These are phyloP conservation scores for Pyrrhosoma nymphula DNA, from an alignment of 2,888 invertebrate species.

Conservation along the genomic window DNA sequence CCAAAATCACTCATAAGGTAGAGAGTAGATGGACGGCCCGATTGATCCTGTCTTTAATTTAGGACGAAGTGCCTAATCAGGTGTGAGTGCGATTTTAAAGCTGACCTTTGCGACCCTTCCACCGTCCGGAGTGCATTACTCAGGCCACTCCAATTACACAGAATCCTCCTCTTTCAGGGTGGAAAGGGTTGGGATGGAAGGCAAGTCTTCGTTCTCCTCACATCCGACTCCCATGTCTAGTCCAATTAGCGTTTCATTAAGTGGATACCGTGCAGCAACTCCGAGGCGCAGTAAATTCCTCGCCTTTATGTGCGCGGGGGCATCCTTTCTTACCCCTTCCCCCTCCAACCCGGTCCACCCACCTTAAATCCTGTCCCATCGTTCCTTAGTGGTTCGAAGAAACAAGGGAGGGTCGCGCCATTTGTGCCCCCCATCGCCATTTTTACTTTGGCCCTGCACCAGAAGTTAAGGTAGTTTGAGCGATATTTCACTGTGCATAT, in stretches of 20 bases:
- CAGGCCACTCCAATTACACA: background rate
- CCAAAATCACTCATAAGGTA: too few species aligned
- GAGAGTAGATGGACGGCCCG: too few species aligned
- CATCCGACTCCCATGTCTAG: background rate
- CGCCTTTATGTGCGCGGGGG: background rate
- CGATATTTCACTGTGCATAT: too few species aligned
- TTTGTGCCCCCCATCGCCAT: too few species aligned
- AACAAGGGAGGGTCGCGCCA: too few species aligned
- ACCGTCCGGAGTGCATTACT: background rate
- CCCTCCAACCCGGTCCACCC: background rate
- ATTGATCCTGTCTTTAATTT: too few species aligned
- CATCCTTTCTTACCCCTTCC: background rate
- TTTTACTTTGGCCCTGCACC: too few species aligned
- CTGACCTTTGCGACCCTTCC: background rate
- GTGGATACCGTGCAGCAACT: background rate
- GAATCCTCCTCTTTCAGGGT: background rate
- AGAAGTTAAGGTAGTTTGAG: too few species aligned
- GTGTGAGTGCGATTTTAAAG: background rate
- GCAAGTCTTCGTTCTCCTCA: background rate
- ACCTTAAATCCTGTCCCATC: background rate
- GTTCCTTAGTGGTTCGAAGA: too few species aligned
- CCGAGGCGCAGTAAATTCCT: background rate
- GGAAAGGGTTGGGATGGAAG: background rate
- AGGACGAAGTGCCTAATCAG: background rate
- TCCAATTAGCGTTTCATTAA: slow-evolving; percentile 27